Evolutionary conservation across 1,140 invertebrate species (phyloP).

Genomic region (Drosophila neocordata): DNA sequence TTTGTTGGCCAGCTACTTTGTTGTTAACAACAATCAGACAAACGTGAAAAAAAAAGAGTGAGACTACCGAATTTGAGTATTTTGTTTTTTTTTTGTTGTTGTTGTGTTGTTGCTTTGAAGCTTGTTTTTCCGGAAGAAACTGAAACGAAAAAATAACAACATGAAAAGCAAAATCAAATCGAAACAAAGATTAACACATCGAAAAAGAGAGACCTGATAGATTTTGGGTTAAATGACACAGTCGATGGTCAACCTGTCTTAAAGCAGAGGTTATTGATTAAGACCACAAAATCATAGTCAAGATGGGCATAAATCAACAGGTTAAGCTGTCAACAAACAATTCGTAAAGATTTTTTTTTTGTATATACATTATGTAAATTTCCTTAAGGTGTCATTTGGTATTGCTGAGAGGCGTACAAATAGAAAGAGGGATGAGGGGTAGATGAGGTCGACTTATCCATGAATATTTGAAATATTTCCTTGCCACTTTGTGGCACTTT

Average conservation of each 20-base stretch:
- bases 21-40: constrained; percentile 18
- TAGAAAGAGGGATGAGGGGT: neutral
- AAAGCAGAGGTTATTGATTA: constrained; percentile 66
- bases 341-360: neutral
- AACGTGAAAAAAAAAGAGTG: constrained; percentile 2
- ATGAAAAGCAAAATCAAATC: constrained; percentile 53
- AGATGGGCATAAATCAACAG: constrained; percentile 42
- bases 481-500: constrained; percentile 8
- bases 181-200: constrained; percentile 65
- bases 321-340: constrained; percentile 21
- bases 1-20: constrained; percentile 46
- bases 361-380: constrained; percentile 5
- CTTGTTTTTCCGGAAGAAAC: constrained; percentile 35
- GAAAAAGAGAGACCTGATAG: constrained; percentile 8
- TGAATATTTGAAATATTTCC: constrained; percentile 8
- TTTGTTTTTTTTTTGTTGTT: constrained; percentile 6
- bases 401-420: neutral
- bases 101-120: constrained; percentile 28
- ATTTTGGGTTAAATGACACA: constrained; percentile 68
- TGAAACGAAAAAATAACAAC: neutral
- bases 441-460: neutral
- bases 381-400: neutral
- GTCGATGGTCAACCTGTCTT: constrained; percentile 69
- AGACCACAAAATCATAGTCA: constrained; percentile 26
- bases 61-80: constrained; percentile 4